Conservation (phyloP, 2,113 vertebrate genomes). For the Micronycteris hirsuta region DNA sequence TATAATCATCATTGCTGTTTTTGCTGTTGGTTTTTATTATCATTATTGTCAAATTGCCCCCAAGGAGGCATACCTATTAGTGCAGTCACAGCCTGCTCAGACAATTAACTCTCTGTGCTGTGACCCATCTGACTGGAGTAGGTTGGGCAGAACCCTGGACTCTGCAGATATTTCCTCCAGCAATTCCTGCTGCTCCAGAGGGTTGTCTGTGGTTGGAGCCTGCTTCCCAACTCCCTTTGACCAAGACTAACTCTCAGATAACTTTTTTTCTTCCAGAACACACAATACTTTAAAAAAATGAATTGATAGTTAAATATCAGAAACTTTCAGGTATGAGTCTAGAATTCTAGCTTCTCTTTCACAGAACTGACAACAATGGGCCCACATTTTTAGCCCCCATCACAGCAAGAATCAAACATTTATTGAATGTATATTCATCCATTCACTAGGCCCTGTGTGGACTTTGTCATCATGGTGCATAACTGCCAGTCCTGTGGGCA, state of each 20-base stretch:
- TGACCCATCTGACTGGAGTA: neutral
- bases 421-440: fast-evolving
- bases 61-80: neutral
- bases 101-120: neutral
- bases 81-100: neutral
- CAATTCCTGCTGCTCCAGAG: neutral
- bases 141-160: neutral
- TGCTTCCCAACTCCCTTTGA: neutral
- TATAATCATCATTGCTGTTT: neutral
- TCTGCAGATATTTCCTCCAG: neutral
- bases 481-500: neutral
- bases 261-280: neutral
- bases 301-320: neutral
- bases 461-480: neutral
- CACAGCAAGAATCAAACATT: neutral
- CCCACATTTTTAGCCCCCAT: neutral
- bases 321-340: neutral
- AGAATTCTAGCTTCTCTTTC: neutral
- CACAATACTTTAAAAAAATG: neutral
- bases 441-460: fast-evolving
- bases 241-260: neutral
- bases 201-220: neutral
- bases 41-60: neutral
- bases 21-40: neutral
- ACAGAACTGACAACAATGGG: neutral